Evolutionary conservation across 1,140 invertebrate genomes (phyloP), one percentile per base, ranked within the genome.

Genomic region (Nylanderia fulva): DNA sequence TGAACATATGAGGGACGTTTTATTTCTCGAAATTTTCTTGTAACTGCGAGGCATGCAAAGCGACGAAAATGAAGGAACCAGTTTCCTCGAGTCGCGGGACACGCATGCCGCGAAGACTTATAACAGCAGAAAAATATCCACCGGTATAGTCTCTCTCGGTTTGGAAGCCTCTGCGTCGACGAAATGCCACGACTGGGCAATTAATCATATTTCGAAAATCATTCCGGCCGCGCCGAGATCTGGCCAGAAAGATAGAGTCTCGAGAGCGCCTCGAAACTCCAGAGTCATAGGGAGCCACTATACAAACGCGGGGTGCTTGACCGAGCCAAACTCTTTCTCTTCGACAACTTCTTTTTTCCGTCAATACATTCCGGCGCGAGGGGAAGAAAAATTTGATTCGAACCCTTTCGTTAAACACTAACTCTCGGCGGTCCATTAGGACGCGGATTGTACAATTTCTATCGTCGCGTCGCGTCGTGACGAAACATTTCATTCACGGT

Each of bases 121-220:
- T 76, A 42, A 72, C 82, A 29, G 68, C 85, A 87, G 88, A 90
- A 87, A 90, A 84, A 79, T 85, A 71, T 75, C 33, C 54, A 54
- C 61, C 77, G 33, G 18, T 36, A n/a, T 29, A 61, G 71, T 27
- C 45, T 45, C 27, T 27, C 45, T 45, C 27, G 76, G 24, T 77
- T 72, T 85, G 63, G 82, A 86, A 74, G 87, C 69, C 88, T 36
- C 80, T 48, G 88, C 39, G 42, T 71, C 86, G 71, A 75, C 93
- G 91, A 93, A 93, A 93, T 93, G 92, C 92, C 93, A 92, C 88
- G 89, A 88, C 84, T 86, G 89, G 92, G 91, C 93, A 95, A 95
- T 95, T 95, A 95, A 95, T 94, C 94, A 95, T 95, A 95, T 95
- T 95, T 94, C 92, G 93, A 95, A 94, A 95, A 95, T 94, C 94